Evolutionary conservation across 2,888 invertebrate species (phyloP), one percentile per base, ranked within the genome.

Genomic region (Melolontha melolontha): DNA sequence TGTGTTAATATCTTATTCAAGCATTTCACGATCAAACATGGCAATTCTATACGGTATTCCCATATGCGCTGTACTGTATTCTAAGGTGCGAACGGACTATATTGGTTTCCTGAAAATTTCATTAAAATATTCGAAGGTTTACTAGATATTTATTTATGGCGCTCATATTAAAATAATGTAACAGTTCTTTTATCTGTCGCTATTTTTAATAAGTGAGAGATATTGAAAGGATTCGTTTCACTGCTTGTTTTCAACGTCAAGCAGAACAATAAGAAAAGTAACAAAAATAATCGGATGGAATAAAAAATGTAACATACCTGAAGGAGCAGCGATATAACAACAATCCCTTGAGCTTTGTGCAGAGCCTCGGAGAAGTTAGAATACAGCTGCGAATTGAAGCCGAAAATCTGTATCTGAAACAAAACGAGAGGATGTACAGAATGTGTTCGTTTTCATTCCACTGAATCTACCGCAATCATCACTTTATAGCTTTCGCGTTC

Each of bases 311-410:
- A 72, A 80, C 85, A 85, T 87, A 98, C 98, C 93, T 98, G 97
- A 76, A 98, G 86, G 77, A 98, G 89, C 74, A 98, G 89, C 71
- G 97, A 94, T 80, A 98, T 92, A 72, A 95, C 97, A 75, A 97
- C 94, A 81, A 98, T 92, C 79, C 98, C 98, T 84, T 97, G 95
- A 72, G 97, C 95, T 82, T 94, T 92, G 82, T 93, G 93, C 78
- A 96, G 87, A 73, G 98, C 98, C 84, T 97, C 95, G 67, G 96
- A 93, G 86, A 96, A 96, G 87, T 98, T 98, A 79, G 92, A 91
- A 87, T 98, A 98, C 75, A 98, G 90, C 85, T 98, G 97, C 70
- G 96, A 94, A 87, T 98, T 98, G 89, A 96, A 98, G 78, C 97
- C 98, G 85, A 97, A 95, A 86, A 98, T 93, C 89, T 98, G 98